Evolutionary conservation across 30 jellyfish, hydroid and myxozoan species (phyloP).

Genomic region (Rhopilema esculentum): DNA sequence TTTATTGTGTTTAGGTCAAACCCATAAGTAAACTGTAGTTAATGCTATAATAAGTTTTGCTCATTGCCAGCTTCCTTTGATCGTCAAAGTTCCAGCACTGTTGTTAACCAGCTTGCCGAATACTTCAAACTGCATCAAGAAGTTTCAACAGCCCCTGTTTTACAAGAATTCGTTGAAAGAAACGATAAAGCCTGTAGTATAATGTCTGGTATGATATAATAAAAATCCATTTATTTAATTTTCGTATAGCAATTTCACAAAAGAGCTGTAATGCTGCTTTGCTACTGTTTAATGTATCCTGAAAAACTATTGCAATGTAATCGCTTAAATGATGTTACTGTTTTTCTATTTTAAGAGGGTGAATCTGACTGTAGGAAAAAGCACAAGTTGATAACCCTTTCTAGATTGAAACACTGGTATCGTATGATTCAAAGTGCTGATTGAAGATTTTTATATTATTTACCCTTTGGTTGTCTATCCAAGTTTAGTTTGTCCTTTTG

Average conservation of each 20-base stretch:
- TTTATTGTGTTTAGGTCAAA: neutral
- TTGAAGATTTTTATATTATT: neutral
- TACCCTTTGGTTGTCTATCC: neutral
- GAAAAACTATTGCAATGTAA: neutral
- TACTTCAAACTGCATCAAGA: slow-evolving; percentile 41
- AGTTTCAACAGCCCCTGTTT: slow-evolving; percentile 8
- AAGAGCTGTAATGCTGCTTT: neutral
- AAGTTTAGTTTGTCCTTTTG: too few relatives aligned
- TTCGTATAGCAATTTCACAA: neutral
- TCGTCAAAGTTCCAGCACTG: slow-evolving; percentile 26
- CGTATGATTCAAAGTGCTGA: neutral
- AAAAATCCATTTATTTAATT: neutral
- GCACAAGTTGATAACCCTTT: neutral
- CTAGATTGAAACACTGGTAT: neutral
- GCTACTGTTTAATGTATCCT: neutral
- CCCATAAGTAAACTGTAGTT: neutral
- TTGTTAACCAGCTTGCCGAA: slow-evolving; percentile 35
- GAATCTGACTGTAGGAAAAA: neutral
- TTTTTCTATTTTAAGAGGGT: neutral
- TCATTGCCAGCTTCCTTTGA: slow-evolving; percentile 37
- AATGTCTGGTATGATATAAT: slow-evolving; percentile 16
- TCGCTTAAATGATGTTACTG: neutral
- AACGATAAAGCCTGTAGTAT: slow-evolving; percentile 52
- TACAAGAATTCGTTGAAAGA: slow-evolving; percentile 5
- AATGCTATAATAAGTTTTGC: neutral